Conservation (phyloP, 2,888 invertebrate species). For the Encarsia formosa region DNA sequence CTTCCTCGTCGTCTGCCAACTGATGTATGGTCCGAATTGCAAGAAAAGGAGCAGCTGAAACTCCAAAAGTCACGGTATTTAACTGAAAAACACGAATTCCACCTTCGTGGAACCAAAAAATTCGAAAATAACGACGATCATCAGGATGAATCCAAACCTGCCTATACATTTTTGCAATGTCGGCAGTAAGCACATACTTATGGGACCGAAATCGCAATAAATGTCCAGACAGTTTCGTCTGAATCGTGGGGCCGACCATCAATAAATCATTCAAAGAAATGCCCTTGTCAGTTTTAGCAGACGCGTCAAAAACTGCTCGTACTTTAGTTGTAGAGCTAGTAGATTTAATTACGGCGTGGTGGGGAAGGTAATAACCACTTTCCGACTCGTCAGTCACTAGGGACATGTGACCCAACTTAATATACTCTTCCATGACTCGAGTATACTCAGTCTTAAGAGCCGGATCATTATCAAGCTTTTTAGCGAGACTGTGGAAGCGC, state of each 20-base stretch:
- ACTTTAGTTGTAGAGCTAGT: constrained; percentile 33
- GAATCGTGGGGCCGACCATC: constrained; percentile 32
- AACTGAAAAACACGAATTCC: not conserved
- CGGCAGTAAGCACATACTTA: not conserved
- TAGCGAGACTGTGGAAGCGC: constrained; percentile 13
- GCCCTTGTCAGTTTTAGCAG: constrained; percentile 29
- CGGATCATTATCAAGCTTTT: constrained; percentile 17
- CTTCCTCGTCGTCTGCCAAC: not conserved
- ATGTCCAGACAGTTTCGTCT: constrained; percentile 24
- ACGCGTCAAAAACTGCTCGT: constrained; percentile 39
- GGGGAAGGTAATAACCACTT: constrained; percentile 33
- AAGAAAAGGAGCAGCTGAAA: not conserved
- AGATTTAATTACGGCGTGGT: constrained; percentile 34
- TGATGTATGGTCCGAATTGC: not conserved
- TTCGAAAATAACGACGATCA: constrained; percentile 1
- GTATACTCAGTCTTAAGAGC: constrained; percentile 13
- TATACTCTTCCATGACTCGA: constrained; percentile 20
- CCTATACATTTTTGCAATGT: constrained; percentile 8
- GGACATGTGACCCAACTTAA: constrained; percentile 24
- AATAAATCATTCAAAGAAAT: constrained; percentile 34
- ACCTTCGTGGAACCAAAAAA: not conserved
- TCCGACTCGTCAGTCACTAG: not conserved
- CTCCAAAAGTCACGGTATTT: constrained; percentile 6
- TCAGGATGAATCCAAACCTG: not conserved
- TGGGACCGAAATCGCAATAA: not conserved